phyloP scores from a whole-genome alignment of 2,113 vertebrate species.

The Pachycephala philippinensis region DNA sequence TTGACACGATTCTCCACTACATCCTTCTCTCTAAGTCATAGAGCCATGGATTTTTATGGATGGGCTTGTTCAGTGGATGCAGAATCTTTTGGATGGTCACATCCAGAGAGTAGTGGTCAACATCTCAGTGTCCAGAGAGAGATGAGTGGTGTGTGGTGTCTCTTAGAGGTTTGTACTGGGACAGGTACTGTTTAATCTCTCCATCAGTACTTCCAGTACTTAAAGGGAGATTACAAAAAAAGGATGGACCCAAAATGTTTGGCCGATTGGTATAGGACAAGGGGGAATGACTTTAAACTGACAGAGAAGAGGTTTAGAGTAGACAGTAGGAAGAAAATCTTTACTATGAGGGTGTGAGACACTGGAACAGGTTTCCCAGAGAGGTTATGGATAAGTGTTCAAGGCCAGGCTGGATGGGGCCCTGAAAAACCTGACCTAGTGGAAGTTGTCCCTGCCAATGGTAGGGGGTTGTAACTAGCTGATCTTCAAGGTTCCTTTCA shows the following conservation, averaged over 20 bases:
- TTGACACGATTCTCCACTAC: background rate
- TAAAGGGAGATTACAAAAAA: background rate
- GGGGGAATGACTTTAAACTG: background rate
- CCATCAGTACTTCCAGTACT: background rate
- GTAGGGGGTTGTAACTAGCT: background rate
- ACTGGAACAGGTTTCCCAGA: background rate
- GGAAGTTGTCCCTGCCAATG: background rate
- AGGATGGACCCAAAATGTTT: background rate
- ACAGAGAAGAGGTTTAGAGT: background rate
- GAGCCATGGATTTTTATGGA: background rate
- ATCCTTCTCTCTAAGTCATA: background rate
- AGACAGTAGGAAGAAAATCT: background rate
- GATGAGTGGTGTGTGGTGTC: background rate
- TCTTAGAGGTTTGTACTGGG: background rate
- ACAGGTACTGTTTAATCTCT: background rate
- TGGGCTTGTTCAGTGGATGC: background rate
- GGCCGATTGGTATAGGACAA: background rate
- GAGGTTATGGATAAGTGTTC: background rate
- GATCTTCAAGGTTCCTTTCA: background rate
- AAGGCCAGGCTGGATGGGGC: background rate
- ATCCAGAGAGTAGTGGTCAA: background rate
- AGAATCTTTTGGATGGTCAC: background rate
- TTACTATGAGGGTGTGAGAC: background rate
- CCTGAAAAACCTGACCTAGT: background rate
- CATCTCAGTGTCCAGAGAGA: background rate